Percentiles rank a stretch among this genome's conserved stretches.
Evolutionary conservation across 1,140 invertebrate species (phyloP).

Genomic region (Octopus bimaculoides): DNA sequence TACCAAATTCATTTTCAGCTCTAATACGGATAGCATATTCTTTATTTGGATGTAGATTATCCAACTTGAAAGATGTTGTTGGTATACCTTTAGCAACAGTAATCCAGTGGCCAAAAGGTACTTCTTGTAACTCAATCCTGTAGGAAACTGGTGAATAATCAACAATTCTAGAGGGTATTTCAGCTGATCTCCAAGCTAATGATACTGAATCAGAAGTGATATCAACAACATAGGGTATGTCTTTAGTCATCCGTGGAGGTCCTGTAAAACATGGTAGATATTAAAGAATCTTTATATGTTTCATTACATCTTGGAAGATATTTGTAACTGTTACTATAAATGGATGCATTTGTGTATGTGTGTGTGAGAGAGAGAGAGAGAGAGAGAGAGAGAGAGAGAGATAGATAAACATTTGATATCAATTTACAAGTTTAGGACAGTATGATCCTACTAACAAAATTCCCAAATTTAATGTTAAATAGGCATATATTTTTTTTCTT

Average conservation of each 20-base stretch:
- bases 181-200: conserved; percentile 47
- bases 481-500: no score
- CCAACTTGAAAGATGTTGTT: conserved; percentile 41
- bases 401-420: no score
- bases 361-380: no score
- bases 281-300: no score
- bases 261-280: conserved; percentile 25
- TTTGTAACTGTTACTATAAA: no score
- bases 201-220: conserved; percentile 40
- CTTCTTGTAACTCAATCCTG: conserved; percentile 39
- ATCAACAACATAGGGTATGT: conserved; percentile 41
- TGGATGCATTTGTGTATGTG: no score
- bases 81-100: conserved; percentile 41
- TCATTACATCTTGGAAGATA: no score
- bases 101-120: conserved; percentile 37
- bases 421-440: no score
- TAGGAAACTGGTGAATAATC: conserved; percentile 49
- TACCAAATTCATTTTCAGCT: conserved; percentile 82
- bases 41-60: conserved; percentile 39
- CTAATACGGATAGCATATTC: conserved; percentile 48
- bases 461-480: no score
- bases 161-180: conserved; percentile 42
- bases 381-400: no score
- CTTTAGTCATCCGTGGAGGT: conserved; percentile 43
- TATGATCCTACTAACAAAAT: no score